A percentile compares a stretch with the other conserved stretches of the same genome.
Evolutionary conservation across 2,113 vertebrate species (phyloP).

Genomic region (Phalacrocorax pelagicus): DNA sequence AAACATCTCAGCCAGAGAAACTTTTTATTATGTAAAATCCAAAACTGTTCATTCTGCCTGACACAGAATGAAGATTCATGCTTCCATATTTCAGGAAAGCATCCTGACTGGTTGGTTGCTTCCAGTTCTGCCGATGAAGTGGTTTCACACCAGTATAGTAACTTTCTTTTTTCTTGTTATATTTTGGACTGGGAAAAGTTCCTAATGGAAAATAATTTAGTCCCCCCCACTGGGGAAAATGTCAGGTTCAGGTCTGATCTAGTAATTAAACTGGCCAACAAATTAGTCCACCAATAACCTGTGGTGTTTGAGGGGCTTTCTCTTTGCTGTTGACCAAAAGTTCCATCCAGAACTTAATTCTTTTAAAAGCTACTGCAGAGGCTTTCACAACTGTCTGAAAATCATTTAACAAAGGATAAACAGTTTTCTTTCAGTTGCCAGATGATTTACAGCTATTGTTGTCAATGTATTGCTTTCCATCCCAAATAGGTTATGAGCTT

Average conservation of each 20-base stretch:
- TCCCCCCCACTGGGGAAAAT: neutral
- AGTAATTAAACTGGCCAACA: neutral
- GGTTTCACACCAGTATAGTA: neutral
- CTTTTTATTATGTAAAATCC: neutral
- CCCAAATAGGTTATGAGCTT: slow-evolving; percentile 78
- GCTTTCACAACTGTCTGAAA: neutral
- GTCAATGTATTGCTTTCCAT: slow-evolving; percentile 26
- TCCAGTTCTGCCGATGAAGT: neutral
- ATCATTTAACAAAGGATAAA: neutral
- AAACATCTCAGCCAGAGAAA: neutral
- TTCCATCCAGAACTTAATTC: neutral
- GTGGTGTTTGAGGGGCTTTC: neutral
- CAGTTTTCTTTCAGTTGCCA: neutral
- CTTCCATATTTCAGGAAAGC: neutral
- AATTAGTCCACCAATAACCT: neutral
- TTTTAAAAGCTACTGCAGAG: neutral
- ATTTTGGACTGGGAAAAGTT: neutral
- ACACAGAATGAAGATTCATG: neutral
- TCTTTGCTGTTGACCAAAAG: neutral
- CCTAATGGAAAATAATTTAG: neutral
- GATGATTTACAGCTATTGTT: neutral
- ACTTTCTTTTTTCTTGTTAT: neutral
- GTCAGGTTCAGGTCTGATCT: neutral
- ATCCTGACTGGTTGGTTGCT: neutral
- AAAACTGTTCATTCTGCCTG: neutral